These are phyloP conservation scores for Xyrauchen texanus DNA, from an alignment of 2,113 vertebrate genomes.

Conservation along the genomic window DNA sequence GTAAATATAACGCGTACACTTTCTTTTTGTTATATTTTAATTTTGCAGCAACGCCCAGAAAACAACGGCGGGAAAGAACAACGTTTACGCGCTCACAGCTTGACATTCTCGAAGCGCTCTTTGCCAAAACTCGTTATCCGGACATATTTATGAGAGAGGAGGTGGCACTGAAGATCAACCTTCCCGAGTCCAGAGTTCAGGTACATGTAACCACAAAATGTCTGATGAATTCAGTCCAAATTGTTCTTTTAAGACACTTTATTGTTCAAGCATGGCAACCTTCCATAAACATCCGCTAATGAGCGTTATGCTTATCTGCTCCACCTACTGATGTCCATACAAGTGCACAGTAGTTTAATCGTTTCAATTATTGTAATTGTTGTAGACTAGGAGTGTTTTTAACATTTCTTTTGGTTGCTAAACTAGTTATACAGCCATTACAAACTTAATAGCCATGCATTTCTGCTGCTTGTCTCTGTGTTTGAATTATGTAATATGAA, in stretches of 20 bases:
- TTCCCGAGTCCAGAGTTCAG: slow-evolving; percentile 97
- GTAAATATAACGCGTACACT: no score
- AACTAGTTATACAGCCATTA: not conserved
- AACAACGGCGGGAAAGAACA: slow-evolving; percentile 93
- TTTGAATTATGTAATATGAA: no score
- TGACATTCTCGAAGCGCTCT: slow-evolving; percentile 86
- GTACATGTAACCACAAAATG: slow-evolving; percentile 53
- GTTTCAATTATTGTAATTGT: not conserved
- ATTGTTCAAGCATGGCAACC: not conserved
- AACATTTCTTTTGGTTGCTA: not conserved
- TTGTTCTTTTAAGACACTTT: not conserved
- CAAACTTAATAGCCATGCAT: not conserved
- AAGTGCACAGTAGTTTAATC: not conserved
- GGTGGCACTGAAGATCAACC: slow-evolving; percentile 96
- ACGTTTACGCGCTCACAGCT: slow-evolving; percentile 91
- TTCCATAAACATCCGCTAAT: not conserved
- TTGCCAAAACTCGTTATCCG: slow-evolving; percentile 90
- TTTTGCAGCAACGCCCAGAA: slow-evolving; percentile 84
- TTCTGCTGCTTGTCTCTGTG: not conserved
- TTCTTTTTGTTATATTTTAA: not conserved
- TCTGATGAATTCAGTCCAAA: not conserved
- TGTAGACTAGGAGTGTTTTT: not conserved
- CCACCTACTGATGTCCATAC: slow-evolving; percentile 16
- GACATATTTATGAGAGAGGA: slow-evolving; percentile 99
- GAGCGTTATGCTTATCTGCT: slow-evolving; percentile 17